Evolutionary conservation across 2,888 invertebrate species (phyloP).

Genomic region (Dasysyrphus albostriatus): DNA sequence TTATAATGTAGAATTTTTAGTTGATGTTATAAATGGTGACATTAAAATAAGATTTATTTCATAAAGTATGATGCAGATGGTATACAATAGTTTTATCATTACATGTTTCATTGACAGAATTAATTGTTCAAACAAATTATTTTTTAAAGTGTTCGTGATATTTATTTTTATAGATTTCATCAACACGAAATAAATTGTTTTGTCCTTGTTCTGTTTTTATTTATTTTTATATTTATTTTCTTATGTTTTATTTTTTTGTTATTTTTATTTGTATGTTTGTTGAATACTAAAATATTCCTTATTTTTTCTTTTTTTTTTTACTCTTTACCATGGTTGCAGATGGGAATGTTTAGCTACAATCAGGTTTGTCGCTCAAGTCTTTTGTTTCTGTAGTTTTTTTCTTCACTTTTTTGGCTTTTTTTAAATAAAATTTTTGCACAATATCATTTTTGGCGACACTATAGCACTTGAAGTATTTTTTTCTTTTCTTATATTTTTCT

Average conservation of each 20-base stretch:
- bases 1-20: slow-evolving; percentile 1
- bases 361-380: slow-evolving; percentile 84
- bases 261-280: slow-evolving; percentile 35
- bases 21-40: not conserved
- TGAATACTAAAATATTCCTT: slow-evolving; percentile 50
- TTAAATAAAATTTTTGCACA: slow-evolving; percentile 47
- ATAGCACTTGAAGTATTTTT: slow-evolving; percentile 42
- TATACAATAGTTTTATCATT: not conserved
- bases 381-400: slow-evolving; percentile 78
- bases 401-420: slow-evolving; percentile 22
- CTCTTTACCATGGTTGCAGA: slow-evolving; percentile 78
- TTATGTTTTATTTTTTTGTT: not conserved
- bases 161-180: slow-evolving; percentile 11
- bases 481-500: slow-evolving; percentile 2
- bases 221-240: slow-evolving; percentile 5
- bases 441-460: slow-evolving; percentile 24
- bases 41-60: slow-evolving; percentile 11
- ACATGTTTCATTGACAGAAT: slow-evolving; percentile 20
- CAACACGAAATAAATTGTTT: slow-evolving; percentile 26
- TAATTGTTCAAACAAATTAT: slow-evolving; percentile 46
- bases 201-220: slow-evolving; percentile 61
- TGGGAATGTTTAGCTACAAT: slow-evolving; percentile 83
- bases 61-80: not conserved
- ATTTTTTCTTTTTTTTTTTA: slow-evolving; percentile 46
- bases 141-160: not conserved